Conservation (phyloP, 23 tunicate species). For the Botrylloides violaceus region DNA sequence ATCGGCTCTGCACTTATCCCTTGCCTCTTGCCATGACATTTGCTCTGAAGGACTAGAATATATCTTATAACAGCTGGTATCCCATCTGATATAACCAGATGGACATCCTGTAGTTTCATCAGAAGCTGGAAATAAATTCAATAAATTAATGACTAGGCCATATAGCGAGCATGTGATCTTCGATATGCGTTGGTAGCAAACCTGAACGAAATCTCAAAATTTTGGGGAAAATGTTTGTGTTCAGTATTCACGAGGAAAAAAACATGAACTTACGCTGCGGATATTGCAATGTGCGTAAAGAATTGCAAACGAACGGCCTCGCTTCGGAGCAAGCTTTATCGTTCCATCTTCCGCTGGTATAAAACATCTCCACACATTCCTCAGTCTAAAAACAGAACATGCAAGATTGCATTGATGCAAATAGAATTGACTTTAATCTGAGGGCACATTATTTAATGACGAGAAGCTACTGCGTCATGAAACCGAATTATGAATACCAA, state of each 20-base stretch:
- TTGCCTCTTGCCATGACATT: constrained; percentile 54
- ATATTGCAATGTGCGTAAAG: constrained; percentile 35
- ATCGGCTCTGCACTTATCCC: constrained; percentile 36
- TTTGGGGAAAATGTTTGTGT: constrained; percentile 4
- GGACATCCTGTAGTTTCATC: constrained; percentile 37
- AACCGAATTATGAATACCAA: too few relatives aligned
- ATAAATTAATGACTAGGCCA: not conserved
- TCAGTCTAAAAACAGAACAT: constrained; percentile 43
- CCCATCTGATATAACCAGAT: constrained; percentile 58
- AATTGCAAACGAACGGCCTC: constrained; percentile 53
- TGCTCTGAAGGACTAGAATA: constrained; percentile 18
- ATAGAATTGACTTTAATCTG: too few relatives aligned
- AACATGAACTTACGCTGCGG: constrained; percentile 17
- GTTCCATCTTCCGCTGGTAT: constrained; percentile 59
- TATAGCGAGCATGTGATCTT: not conserved
- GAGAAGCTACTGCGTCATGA: too few relatives aligned
- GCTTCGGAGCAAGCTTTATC: constrained; percentile 33
- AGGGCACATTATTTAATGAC: too few relatives aligned
- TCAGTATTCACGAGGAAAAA: constrained; percentile 19
- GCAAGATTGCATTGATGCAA: too few relatives aligned
- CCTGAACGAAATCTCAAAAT: not conserved
- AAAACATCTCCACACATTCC: constrained; percentile 63
- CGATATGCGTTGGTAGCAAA: not conserved
- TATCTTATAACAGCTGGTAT: constrained; percentile 66
- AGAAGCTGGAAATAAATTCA: not conserved